Base-by-base conservation (phyloP, 2,113 vertebrate genomes). In the Hyla sarda region DNA sequence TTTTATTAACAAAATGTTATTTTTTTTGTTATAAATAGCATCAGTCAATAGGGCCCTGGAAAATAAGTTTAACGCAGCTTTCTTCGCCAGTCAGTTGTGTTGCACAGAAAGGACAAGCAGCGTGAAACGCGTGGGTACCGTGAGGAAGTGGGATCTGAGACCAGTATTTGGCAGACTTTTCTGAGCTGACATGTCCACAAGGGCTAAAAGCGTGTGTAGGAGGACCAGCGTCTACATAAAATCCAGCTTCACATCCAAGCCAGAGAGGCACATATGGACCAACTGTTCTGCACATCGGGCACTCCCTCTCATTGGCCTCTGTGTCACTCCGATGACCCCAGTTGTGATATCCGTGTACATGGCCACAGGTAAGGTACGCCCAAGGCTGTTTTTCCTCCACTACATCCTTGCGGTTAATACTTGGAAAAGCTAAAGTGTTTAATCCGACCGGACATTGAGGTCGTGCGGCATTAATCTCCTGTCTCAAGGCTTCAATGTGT, bases 361-460 rank as follows among this genome's bases (percentile, higher is more conserved):
- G 98, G 78, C 98, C 98, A 0, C 98, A 99, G 79, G 95, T 97
- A 90, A 99, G 92, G 89, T 99, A 99, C 0, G 97, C 98, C 98
- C 98, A 99, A 0, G 98, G 98, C 93, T 98, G 97, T 90, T 99
- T 99, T 88, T 99, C 98, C 88, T 99, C 97, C 30, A 98, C 96
- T 37, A 96, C 95, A n/a, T 97, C 95, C 80, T 97, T 97, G 88
- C 96, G 94, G 74, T 94, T 96, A 94, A 99, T 97, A 94, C 98
- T 99, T 93, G 98, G 98, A 87, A 99, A 99, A 12, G 97, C 98
- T 54, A 99, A 88, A 1, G 98, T 99, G 93, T 99, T 99, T 56
- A 99, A 93, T 32, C 98, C 98, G 11, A 99, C 98, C 0, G 98
- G 98, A 62, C 98, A 99, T 95, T 99, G 98, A 0, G 98, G 98